Percentiles rank a stretch among this genome's conserved stretches.
phyloP scores from a whole-genome alignment of 2,797 vertebrate genomes.

The Myotis findleyi region DNA sequence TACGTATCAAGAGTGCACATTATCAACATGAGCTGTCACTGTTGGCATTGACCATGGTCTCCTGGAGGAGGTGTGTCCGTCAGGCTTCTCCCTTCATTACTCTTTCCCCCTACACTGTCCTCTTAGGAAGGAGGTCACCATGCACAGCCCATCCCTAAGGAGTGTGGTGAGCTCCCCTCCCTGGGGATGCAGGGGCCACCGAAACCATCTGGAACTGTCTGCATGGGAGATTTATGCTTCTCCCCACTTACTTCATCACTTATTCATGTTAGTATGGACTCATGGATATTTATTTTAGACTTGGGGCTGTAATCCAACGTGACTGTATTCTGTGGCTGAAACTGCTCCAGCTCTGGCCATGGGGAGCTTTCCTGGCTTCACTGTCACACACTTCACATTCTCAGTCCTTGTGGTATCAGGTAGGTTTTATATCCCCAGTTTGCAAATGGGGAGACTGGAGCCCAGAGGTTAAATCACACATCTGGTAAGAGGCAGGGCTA shows the following conservation, averaged over 20 bases:
- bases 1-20: rapidly evolving
- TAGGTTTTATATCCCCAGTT: too few species aligned
- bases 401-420: too few species aligned
- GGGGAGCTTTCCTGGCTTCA: too few species aligned
- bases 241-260: not conserved
- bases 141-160: not conserved
- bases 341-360: too few species aligned
- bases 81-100: not conserved
- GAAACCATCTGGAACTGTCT: not conserved
- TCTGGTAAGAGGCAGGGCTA: too few species aligned
- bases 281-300: too few species aligned
- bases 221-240: not conserved
- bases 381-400: too few species aligned
- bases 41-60: not conserved
- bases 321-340: too few species aligned
- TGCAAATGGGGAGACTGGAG: too few species aligned
- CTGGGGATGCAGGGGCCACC: not conserved
- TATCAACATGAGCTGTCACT: not conserved
- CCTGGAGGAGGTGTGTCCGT: not conserved
- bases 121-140: not conserved
- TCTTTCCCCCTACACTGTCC: not conserved
- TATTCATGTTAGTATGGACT: too few species aligned
- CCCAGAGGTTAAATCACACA: too few species aligned
- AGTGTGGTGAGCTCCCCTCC: not conserved
- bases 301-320: too few species aligned